A percentile compares a stretch with the other conserved stretches of the same genome.
Evolutionary conservation across 2,888 invertebrate genomes (phyloP).

Genomic region (Nipponacmea schrenckii): DNA sequence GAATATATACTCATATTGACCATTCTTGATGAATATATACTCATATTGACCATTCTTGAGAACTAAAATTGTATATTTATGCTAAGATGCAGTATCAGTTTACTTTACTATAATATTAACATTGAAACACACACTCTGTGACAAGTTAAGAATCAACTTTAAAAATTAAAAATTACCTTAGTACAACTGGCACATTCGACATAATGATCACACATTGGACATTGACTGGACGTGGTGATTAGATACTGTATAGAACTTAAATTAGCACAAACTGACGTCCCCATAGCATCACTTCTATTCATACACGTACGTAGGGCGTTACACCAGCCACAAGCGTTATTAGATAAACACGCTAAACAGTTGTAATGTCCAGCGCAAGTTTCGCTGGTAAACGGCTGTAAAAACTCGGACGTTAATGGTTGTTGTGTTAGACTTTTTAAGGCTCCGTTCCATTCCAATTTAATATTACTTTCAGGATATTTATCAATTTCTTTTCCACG

Average conservation of each 20-base stretch:
- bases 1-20: no score
- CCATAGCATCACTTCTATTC: not conserved
- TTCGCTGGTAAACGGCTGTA: slow-evolving; percentile 83
- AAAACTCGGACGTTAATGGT: slow-evolving; percentile 62
- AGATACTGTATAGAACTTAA: slow-evolving; percentile 71
- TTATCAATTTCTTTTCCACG: slow-evolving; percentile 22
- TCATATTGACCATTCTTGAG: no score
- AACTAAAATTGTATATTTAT: no score
- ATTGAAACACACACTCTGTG: no score
- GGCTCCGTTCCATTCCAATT: slow-evolving; percentile 52
- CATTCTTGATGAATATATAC: no score
- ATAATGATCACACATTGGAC: slow-evolving; percentile 88
- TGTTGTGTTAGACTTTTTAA: slow-evolving; percentile 33
- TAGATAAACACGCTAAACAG: slow-evolving; percentile 87
- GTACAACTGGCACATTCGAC: slow-evolving; percentile 89
- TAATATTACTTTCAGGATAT: slow-evolving; percentile 38
- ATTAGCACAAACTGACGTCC: not conserved
- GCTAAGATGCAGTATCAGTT: no score
- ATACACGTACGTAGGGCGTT: slow-evolving; percentile 64
- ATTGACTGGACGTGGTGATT: slow-evolving; percentile 83
- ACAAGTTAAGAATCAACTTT: no score
- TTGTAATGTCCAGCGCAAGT: slow-evolving; percentile 80
- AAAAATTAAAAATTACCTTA: slow-evolving; percentile 69
- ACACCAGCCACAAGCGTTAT: slow-evolving; percentile 93
- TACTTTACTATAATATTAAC: no score